phyloP scores from a whole-genome alignment of 2,888 invertebrate species.

The Sepioteuthis lessoniana region DNA sequence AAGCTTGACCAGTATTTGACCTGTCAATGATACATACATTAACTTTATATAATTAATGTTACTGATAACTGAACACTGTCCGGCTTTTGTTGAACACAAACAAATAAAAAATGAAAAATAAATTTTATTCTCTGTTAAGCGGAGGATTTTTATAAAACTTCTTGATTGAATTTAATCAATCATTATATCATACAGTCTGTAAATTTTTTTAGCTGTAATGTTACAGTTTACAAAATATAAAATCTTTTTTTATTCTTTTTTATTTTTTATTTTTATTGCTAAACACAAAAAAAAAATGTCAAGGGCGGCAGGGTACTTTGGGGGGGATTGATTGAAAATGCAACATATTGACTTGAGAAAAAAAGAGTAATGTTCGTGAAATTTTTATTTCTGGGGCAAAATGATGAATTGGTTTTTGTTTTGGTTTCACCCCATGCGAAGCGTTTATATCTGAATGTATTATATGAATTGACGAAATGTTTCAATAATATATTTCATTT shows the following conservation, averaged over 20 bases:
- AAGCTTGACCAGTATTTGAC: neutral
- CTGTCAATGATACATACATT: neutral
- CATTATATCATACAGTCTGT: neutral
- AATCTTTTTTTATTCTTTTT: neutral
- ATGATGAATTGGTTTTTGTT: neutral
- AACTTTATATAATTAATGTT: neutral
- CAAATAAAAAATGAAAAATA: neutral
- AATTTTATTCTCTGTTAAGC: neutral
- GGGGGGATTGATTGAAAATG: neutral
- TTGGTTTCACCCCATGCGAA: neutral
- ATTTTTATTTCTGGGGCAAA: neutral
- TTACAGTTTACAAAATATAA: neutral
- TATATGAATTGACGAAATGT: no score
- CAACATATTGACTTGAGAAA: neutral
- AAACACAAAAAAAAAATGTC: neutral
- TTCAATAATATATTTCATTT: no score
- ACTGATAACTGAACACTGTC: neutral
- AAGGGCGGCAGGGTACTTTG: neutral
- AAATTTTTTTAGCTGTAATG: neutral
- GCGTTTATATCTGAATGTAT: neutral
- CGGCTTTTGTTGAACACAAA: neutral
- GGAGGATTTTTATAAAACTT: neutral
- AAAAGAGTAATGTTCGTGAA: neutral
- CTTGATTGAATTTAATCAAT: conserved; percentile 33
- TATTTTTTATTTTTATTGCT: neutral